Base-by-base conservation (phyloP, 2,888 invertebrate species). In the Slavum lentiscoides region DNA sequence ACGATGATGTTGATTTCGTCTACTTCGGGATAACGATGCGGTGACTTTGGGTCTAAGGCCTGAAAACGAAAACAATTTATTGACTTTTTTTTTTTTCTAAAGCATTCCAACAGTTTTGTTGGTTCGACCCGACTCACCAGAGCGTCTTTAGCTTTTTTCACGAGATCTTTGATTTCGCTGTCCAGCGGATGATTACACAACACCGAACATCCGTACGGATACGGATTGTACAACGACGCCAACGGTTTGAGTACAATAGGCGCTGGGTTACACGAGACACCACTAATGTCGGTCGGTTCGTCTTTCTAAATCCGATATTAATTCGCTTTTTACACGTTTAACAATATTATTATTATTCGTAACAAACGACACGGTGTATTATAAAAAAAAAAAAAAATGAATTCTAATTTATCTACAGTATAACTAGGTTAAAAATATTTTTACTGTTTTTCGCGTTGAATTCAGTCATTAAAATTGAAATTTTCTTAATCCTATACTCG, bases 161-260 rank as follows among this genome's bases (percentile, higher is more conserved):
- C 90, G 73, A 91, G 89, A 85, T 92, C 91, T 85, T 91, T 92
- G 0, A 92, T 91, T 70, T 91, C 92, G 30, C 88, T 89, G 82
- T 93, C 93, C 1, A 93, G 92, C 0, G 94, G 94, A 86, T 95
- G 94, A 86, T 94, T 94, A 87, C 94, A 94, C 13, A 94, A 88
- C 11, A 94, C 91, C 0, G 94, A 94, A 85, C 94, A 95, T 9
- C 91, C 91, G 83, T 91, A 90, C 0, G 93, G 90, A 86, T 92
- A 94, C 0, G 94, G 94, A 87, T 94, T 94, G 87, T 91, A 94
- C 0, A 94, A 88, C 0, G 92, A 93, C 4, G 94, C 93, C 85
- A 92, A 93, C 0, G 94, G 94, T 72, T 94, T 91, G 64, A 94
- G 87, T 82, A 91, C 90, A 82, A 92, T 91, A 7, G 93, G 92